phyloP scores from a whole-genome alignment of 2,888 invertebrate species.

The Pristionchus entomophagus region DNA sequence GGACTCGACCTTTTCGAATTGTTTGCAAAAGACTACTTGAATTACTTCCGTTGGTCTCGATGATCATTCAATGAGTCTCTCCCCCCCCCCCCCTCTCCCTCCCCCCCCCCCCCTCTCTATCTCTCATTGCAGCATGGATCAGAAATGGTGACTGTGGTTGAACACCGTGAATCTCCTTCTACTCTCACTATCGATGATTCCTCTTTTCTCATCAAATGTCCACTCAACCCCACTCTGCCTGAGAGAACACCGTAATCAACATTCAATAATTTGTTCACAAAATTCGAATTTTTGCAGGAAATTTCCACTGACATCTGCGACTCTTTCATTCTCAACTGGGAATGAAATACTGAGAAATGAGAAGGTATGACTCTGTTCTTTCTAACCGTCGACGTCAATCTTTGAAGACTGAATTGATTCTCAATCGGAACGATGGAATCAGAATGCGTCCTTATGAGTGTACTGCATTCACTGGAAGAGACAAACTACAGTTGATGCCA shows the following conservation, averaged over 20 bases:
- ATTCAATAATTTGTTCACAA: neutral
- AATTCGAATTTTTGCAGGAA: neutral
- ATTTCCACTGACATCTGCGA: neutral
- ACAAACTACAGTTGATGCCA: neutral
- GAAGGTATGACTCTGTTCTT: neutral
- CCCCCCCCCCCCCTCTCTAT: too few relatives aligned
- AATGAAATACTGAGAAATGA: neutral
- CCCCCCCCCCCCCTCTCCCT: too few relatives aligned
- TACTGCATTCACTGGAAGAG: constrained; percentile 17
- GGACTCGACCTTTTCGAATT: neutral
- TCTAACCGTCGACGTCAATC: neutral
- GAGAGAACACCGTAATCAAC: neutral
- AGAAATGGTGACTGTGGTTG: neutral
- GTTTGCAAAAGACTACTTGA: neutral
- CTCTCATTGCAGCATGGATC: neutral
- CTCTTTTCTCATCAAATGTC: neutral
- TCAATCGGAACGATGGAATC: neutral
- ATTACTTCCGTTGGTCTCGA: neutral
- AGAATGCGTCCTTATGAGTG: constrained; percentile 19
- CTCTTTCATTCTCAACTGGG: neutral
- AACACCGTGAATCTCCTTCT: neutral
- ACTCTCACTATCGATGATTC: neutral
- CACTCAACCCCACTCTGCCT: neutral
- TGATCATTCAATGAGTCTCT: too few relatives aligned
- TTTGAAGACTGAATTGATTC: neutral